Evolutionary conservation across 2,113 vertebrate species (phyloP).

Genomic region (Equus quagga): DNA sequence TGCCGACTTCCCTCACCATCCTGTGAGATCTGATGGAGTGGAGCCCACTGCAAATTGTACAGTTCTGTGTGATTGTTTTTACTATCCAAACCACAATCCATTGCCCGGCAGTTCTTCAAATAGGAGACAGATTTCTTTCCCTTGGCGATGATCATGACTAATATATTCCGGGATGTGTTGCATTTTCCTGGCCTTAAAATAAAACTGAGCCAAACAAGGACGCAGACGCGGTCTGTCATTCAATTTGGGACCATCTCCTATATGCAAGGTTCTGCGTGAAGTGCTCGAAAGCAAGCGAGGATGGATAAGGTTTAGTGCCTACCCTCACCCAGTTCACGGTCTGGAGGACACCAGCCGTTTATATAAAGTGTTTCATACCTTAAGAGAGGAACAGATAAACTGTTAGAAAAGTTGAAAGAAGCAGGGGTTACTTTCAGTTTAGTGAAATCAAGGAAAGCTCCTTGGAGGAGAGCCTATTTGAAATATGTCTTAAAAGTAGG

Average conservation of each 20-base stretch:
- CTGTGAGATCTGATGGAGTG: neutral
- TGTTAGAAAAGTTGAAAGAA: neutral
- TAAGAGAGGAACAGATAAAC: neutral
- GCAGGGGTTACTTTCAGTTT: neutral
- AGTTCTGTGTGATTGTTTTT: neutral
- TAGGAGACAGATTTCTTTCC: slow-evolving; percentile 18
- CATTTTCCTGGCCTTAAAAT: slow-evolving; percentile 30
- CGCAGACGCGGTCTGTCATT: neutral
- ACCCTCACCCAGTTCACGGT: neutral
- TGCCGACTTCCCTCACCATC: neutral
- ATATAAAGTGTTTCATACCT: neutral
- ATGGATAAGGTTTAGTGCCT: neutral
- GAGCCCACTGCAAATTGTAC: neutral
- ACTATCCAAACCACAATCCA: neutral
- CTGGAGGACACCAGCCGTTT: neutral
- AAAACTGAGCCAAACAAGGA: slow-evolving; percentile 42
- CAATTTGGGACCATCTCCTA: neutral
- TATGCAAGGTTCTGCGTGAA: neutral
- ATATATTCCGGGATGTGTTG: slow-evolving; percentile 44
- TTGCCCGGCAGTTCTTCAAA: slow-evolving; percentile 7
- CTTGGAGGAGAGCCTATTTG: neutral
- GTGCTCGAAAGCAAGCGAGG: neutral
- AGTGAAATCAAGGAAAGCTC: neutral
- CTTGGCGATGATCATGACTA: slow-evolving; percentile 24
- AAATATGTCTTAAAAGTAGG: neutral